Conservation (phyloP, 2,888 invertebrate genomes). For the Lypha dubia region DNA sequence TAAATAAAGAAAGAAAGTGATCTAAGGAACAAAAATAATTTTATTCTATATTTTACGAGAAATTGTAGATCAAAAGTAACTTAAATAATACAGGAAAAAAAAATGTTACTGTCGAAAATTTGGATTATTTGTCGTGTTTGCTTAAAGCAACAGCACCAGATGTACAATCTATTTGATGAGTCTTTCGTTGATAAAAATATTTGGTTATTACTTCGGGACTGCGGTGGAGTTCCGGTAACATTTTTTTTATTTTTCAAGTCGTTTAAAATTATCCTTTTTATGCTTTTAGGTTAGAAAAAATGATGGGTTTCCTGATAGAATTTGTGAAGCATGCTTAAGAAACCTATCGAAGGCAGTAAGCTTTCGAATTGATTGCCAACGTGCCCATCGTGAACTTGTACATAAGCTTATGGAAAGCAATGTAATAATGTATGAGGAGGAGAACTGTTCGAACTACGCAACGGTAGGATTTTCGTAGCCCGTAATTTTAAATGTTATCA, state of each 20-base stretch:
- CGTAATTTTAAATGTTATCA: too few species aligned
- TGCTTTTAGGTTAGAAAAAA: constrained; percentile 37
- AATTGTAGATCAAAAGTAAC: neutral
- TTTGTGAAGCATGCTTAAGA: constrained; percentile 49
- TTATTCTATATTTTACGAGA: neutral
- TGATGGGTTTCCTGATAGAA: constrained; percentile 61
- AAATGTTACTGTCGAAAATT: constrained; percentile 36
- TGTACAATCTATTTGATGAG: constrained; percentile 46
- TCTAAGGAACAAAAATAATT: neutral
- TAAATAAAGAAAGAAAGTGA: neutral
- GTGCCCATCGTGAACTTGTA: constrained; percentile 43
- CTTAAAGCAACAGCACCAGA: constrained; percentile 42
- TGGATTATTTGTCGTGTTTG: constrained; percentile 68
- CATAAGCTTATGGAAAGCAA: constrained; percentile 19
- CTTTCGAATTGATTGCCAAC: constrained; percentile 63
- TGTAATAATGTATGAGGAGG: constrained; percentile 6
- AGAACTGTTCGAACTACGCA: neutral
- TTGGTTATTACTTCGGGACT: constrained; percentile 47
- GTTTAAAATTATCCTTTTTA: neutral
- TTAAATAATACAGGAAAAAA: neutral
- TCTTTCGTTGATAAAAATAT: neutral
- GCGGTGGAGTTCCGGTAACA: constrained; percentile 59
- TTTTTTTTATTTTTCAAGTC: too few species aligned
- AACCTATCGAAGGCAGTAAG: constrained; percentile 31
- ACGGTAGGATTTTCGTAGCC: constrained; percentile 19